Evolutionary conservation across 2,888 invertebrate genomes (phyloP).

Genomic region (Lithodes maja): DNA sequence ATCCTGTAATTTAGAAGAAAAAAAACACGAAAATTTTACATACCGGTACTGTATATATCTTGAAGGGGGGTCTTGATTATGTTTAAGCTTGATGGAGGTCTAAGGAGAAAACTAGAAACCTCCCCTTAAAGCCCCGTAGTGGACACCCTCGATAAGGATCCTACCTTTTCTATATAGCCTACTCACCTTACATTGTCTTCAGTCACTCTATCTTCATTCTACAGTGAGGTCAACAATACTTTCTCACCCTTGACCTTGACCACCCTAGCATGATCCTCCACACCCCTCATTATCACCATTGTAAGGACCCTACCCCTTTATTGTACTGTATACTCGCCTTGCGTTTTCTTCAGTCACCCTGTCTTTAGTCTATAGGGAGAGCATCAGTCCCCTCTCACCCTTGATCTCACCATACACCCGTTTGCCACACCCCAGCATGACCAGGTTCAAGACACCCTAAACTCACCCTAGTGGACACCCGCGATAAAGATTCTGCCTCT

Average conservation of each 20-base stretch:
- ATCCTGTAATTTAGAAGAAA: too few species aligned
- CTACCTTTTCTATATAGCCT: too few species aligned
- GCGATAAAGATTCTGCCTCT: too few species aligned
- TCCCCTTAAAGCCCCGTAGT: too few species aligned
- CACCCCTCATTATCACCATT: not conserved
- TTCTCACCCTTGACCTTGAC: not conserved
- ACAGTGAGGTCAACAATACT: not conserved
- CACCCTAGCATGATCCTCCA: not conserved
- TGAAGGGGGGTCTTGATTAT: too few species aligned
- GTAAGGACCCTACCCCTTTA: not conserved
- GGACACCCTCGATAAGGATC: too few species aligned
- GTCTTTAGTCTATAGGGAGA: not conserved
- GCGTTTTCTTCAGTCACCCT: too few species aligned
- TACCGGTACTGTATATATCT: too few species aligned
- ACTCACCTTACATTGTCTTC: not conserved
- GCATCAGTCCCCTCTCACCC: not conserved
- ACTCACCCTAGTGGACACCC: too few species aligned
- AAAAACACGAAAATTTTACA: too few species aligned
- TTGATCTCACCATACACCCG: not conserved
- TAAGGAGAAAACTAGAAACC: too few species aligned
- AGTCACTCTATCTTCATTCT: not conserved
- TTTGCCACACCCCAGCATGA: not conserved
- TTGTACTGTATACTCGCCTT: not conserved
- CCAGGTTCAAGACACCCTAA: not conserved
- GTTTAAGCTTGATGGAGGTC: too few species aligned